Percentiles rank a stretch among this genome's conserved stretches.
Evolutionary conservation across 2,888 invertebrate species (phyloP).

Genomic region (Parapristionchus giblindavisi): DNA sequence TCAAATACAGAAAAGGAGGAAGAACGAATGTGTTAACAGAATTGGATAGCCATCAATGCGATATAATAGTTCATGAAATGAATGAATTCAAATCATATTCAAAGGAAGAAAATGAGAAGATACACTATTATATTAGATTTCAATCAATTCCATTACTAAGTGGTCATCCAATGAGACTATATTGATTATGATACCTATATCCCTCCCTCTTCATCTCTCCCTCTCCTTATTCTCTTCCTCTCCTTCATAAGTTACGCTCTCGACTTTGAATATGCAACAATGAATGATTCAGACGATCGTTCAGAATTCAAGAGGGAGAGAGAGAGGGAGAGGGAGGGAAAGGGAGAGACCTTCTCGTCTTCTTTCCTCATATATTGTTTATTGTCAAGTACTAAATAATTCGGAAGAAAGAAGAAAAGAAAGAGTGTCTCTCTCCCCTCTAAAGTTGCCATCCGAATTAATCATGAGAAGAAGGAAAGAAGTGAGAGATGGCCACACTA

Average conservation of each 20-base stretch:
- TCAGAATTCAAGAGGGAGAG: not conserved
- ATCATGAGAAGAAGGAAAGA: not conserved
- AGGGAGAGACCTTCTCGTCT: not conserved
- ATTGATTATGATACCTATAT: too few relatives aligned
- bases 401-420: not conserved
- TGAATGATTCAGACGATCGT: conserved; percentile 32
- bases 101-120: too few relatives aligned
- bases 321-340: not conserved
- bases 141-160: too few relatives aligned
- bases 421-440: not conserved
- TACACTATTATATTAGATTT: too few relatives aligned
- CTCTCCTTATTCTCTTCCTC: too few relatives aligned
- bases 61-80: too few relatives aligned
- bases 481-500: not conserved
- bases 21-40: too few relatives aligned
- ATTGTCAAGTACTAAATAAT: conserved; percentile 35
- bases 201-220: too few relatives aligned
- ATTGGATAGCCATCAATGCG: too few relatives aligned
- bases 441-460: not conserved
- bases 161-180: too few relatives aligned
- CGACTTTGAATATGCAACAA: not conserved
- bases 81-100: too few relatives aligned
- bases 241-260: conserved; percentile 4
- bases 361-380: conserved; percentile 34
- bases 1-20: too few relatives aligned